phyloP scores from a whole-genome alignment of 2,888 invertebrate species.

The Cantharis flavilabris region DNA sequence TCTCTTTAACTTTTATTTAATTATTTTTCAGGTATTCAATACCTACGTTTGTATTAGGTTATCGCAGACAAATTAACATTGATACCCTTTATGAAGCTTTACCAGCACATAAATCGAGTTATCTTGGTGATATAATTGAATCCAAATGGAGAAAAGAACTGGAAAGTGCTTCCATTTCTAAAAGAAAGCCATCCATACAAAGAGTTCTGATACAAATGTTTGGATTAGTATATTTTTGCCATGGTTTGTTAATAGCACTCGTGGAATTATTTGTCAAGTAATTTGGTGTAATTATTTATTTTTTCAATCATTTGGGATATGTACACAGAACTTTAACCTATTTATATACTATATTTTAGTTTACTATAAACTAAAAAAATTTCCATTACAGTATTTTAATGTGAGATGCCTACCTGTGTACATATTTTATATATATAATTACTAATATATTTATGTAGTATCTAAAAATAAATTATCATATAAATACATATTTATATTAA shows the following conservation, averaged over 20 bases:
- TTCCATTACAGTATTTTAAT: no score
- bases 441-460: no score
- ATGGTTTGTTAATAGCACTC: not conserved
- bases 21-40: conserved; percentile 57
- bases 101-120: conserved; percentile 53
- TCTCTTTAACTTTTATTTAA: not conserved
- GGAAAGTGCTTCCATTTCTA: not conserved
- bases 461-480: no score
- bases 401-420: no score
- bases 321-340: not conserved
- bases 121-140: conserved; percentile 54
- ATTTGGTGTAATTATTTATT: not conserved
- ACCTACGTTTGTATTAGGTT: conserved; percentile 55
- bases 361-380: no score
- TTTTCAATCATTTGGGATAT: not conserved
- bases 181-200: conserved; percentile 40
- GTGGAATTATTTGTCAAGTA: not conserved
- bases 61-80: conserved; percentile 53
- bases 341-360: no score
- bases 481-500: no score
- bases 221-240: conserved; percentile 14
- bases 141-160: conserved; percentile 42
- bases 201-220: conserved; percentile 42
- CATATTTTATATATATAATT: no score
- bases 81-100: conserved; percentile 56